Evolutionary conservation across 1,140 invertebrate species (phyloP), one percentile per base, ranked within the genome.

Genomic region (Diorhabda carinulata): DNA sequence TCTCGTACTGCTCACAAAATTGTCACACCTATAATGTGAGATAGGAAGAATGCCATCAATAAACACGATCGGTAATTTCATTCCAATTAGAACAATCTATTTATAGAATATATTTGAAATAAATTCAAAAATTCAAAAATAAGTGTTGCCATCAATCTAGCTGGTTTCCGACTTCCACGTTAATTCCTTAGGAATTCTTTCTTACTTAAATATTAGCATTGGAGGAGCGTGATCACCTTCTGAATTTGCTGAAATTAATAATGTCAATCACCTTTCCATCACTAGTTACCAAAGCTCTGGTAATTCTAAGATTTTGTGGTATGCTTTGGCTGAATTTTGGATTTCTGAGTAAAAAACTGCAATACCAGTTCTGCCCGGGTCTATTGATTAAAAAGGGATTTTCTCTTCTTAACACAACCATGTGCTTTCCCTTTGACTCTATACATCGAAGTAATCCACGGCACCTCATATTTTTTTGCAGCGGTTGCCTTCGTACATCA

Each of bases 71-170:
- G 41, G 41, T 42, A 8, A 41, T 40, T 40, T 8, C 5, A 81
- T 77, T 61, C 74, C 72, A n/a, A 78, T 71, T 74, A 78, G n/a
- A 68, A 57, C 74, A 43, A 82, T 41, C 76, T 77, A 82, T 57
- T 76, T 80, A 25, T 25, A 25, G 25, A 25, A 25, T 25, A 44
- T 73, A 69, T 82, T 78, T 9, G 73, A 70, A 41, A 81, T 70
- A 67, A 79, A 83, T 73, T 82, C 75, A 70, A 77, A 82, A 70
- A 82, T 25, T 25, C 25, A 25, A 25, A 25, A 25, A 25, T 25
- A 83, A 5, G 70, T 61, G 73, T 76, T 75, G 42, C 43, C 75
- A 61, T 62, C 81, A 77, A 81, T 82, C 81, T 80, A 83, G 4
- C 81, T 78, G 42, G 65, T 78, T 25, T 81, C 77, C 9, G 6